These are phyloP conservation scores for Mus spretus DNA, from an alignment of 2,797 vertebrate genomes.

Conservation along the genomic window DNA sequence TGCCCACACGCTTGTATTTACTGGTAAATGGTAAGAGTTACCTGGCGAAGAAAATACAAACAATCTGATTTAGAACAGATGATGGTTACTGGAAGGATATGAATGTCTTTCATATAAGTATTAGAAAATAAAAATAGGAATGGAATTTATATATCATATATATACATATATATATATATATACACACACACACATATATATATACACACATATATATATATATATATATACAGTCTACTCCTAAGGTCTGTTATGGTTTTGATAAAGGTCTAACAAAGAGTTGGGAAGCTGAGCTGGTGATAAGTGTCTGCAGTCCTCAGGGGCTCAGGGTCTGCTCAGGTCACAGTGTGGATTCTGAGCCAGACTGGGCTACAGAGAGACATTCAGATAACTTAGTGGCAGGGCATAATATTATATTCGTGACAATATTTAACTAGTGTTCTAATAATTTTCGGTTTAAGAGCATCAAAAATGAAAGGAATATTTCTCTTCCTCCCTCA, in stretches of 20 bases:
- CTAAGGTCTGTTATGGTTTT: not conserved
- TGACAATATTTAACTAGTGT: slow-evolving; percentile 2
- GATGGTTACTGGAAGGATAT: not conserved
- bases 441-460: slow-evolving; percentile 46
- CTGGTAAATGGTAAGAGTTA: slow-evolving; percentile 1
- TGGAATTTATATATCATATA: not conserved
- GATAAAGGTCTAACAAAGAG: not conserved
- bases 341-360: not conserved
- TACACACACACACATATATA: too few species aligned
- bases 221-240: not conserved
- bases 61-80: not conserved
- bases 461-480: slow-evolving; percentile 48
- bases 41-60: not conserved
- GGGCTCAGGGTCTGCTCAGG: not conserved
- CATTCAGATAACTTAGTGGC: not conserved
- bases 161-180: too few species aligned
- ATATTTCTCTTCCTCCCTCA: not conserved
- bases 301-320: not conserved
- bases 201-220: too few species aligned
- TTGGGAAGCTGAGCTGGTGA: not conserved
- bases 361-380: not conserved
- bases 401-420: slow-evolving; percentile 12
- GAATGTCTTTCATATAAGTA: not conserved
- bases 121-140: slow-evolving; percentile 11
- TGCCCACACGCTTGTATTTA: not conserved